Percentiles rank a stretch among this genome's conserved stretches.
Conservation (phyloP, 2,888 invertebrate species). For the Cheilosia vernalis region DNA sequence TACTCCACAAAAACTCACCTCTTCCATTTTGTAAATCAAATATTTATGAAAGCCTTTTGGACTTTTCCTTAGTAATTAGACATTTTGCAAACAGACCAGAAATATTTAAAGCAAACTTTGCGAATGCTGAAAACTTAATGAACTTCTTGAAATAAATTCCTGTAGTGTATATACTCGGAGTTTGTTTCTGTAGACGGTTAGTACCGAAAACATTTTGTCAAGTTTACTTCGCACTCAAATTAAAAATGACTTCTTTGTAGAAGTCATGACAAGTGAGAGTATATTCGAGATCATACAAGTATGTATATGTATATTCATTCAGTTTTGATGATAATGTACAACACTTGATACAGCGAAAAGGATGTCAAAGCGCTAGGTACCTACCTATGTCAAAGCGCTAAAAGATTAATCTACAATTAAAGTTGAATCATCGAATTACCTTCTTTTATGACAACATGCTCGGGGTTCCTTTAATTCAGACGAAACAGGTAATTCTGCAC, state of each 20-base stretch:
- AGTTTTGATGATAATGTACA: no score
- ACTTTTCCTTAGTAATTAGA: constrained; percentile 7
- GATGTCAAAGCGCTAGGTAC: no score
- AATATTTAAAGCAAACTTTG: constrained; percentile 15
- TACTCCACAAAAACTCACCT: not conserved
- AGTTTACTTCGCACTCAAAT: constrained; percentile 1
- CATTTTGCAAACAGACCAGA: not conserved
- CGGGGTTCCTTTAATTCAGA: not conserved
- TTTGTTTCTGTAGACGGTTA: not conserved
- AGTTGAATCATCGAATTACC: no score
- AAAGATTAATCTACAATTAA: no score
- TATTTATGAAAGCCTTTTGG: not conserved
- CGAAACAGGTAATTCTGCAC: not conserved
- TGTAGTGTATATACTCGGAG: not conserved
- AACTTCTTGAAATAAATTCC: not conserved
- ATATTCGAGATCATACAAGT: not conserved
- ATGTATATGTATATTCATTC: not conserved
- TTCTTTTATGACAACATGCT: not conserved
- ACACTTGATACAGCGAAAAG: no score
- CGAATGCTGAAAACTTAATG: constrained; percentile 5
- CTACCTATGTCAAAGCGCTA: no score
- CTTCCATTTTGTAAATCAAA: not conserved
- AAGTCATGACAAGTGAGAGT: not conserved
- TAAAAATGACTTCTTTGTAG: not conserved
- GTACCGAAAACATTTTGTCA: not conserved